phyloP scores from a whole-genome alignment of 2,888 invertebrate genomes.

The Uloborus plumipes region DNA sequence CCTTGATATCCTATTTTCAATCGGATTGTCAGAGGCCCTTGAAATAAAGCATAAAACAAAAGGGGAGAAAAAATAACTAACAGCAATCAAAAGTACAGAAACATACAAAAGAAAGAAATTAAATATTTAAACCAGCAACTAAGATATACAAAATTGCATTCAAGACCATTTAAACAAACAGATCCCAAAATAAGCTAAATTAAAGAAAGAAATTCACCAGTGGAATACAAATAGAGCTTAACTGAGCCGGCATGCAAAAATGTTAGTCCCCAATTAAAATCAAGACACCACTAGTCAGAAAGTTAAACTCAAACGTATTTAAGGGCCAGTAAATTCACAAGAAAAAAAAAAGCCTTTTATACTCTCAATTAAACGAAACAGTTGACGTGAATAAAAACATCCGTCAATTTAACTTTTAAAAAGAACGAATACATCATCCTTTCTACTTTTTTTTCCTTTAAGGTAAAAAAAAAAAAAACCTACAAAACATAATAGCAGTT shows the following conservation, averaged over 20 bases:
- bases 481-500: no score
- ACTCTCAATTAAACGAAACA: no score
- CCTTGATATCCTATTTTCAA: constrained; percentile 63
- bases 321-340: no score
- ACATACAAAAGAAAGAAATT: constrained; percentile 53
- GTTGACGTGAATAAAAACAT: no score
- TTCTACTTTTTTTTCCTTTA: no score
- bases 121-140: constrained; percentile 59
- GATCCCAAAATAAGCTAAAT: constrained; percentile 25
- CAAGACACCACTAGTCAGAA: neutral
- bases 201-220: constrained; percentile 33
- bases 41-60: constrained; percentile 64
- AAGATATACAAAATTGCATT: constrained; percentile 37
- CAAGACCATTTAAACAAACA: constrained; percentile 26
- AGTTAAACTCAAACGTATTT: no score
- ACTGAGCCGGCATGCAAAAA: constrained; percentile 29
- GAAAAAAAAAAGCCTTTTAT: no score
- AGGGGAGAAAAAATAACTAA: constrained; percentile 63
- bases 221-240: constrained; percentile 27
- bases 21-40: constrained; percentile 60
- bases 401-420: no score
- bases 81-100: constrained; percentile 62
- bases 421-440: no score
- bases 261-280: constrained; percentile 16
- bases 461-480: no score